Base-by-base conservation (phyloP, 2,113 vertebrate genomes). In the Petrocephalus zakoni region DNA sequence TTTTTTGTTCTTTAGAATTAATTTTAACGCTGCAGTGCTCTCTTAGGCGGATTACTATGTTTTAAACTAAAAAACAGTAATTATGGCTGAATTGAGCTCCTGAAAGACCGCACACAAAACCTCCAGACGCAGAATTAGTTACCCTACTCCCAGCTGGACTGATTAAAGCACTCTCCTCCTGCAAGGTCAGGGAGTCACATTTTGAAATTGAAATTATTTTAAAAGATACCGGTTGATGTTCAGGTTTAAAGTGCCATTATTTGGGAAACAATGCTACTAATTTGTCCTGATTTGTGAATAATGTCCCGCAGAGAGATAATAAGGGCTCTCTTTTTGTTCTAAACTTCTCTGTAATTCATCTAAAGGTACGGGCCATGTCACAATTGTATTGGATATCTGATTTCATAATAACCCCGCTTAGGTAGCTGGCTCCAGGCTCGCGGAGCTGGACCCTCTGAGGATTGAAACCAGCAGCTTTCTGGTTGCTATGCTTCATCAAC, bases 11-110 rank as follows among this genome's bases (percentile, higher is more conserved):
- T 34, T 29, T 29, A 56, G 13, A 51, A 53, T 85, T 56, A 86
- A 86, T 86, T 86, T 86, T n/a, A 86, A 55, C 15, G 9, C 49
- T 51, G 84, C 5, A 51, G 4, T 55, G 84, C 84, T 86, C 84
- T 86, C 84, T 86, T 17, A 86, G 52, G 84, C 25, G 84, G 1
- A 37, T 49, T 86, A 55, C 52, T 86, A 34, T 56, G 37, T 86
- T 84, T 84, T 84, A 19, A n/a, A 86, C 29, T 86, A 86, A 55
- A 25, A 85, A 85, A 56, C 49, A 51, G 52, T 53, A 86, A 86
- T 86, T 86, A 86, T 29, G 7, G 25, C 52, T 86, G 51, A 86
- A 34, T 86, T 56, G 25, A 37, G 49, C 84, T 86, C 84, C 52
- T 55, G 52, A 86, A 55, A 86, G 84, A 55, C 25, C 52, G 13